Evolutionary conservation across 1,140 invertebrate genomes (phyloP), one percentile per base, ranked within the genome.

Genomic region (Rhynchophorus ferrugineus): DNA sequence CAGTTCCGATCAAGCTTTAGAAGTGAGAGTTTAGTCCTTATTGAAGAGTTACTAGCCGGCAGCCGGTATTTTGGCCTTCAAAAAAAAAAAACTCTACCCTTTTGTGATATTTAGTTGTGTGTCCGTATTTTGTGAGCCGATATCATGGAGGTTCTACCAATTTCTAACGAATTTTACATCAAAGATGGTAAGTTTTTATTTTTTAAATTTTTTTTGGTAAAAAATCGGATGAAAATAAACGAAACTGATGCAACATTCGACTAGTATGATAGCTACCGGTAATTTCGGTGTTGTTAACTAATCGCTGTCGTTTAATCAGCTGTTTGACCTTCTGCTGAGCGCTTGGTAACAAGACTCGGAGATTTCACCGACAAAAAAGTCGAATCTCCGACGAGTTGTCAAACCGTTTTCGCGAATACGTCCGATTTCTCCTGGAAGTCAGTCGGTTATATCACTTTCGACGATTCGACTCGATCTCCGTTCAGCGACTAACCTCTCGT

Each of bases 111-210:
- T 38, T 38, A 47, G 37, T 29, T 29, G 37, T 38, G 5, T 53
- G n/a, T 37, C 20, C 17, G 38, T 54, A 24, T 18, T 21, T 14
- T 29, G 5, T 34, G 24, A 46, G 33, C 17, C 17, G 36, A 34
- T 43, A 52, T 13, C 6, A 60, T 60, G 59, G 59, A 60, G 56
- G 59, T 60, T 49, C 46, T 60, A 48, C 49, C 56, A 19, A 29
- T 58, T n/a, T 48, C 33, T 7, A 60, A 60, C 44, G 46, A 57
- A 49, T 47, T 42, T 11, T 60, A 58, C 43, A 60, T 14, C 47
- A 37, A 54, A 11, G 57, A 60, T 50, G 59, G 59, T 60, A 54
- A 52, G 49, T 18, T 14, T 33, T 54, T 35, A 16, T 22, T 36
- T 49, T 53, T 16, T 16, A 38, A 45, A 19, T 20, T 21, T 38